These are phyloP conservation scores for Congeria kusceri DNA, from an alignment of 2,888 invertebrate genomes.

Conservation along the genomic window DNA sequence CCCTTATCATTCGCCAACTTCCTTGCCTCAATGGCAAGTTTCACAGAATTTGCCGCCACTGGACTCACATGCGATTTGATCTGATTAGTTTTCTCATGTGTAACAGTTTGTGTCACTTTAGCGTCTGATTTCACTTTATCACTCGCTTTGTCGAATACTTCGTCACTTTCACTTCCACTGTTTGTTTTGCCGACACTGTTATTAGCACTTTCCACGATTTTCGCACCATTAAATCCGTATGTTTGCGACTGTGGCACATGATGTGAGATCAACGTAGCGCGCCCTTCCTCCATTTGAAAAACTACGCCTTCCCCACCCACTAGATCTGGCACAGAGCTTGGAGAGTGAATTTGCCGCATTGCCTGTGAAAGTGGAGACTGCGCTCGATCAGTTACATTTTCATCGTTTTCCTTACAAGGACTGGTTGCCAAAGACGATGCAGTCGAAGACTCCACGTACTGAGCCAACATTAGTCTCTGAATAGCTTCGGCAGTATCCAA, in stretches of 20 bases:
- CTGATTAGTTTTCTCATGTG: slow-evolving; percentile 75
- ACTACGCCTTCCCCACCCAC: slow-evolving; percentile 40
- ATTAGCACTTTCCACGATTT: not conserved
- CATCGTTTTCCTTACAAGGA: slow-evolving; percentile 12
- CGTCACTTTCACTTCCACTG: slow-evolving; percentile 46
- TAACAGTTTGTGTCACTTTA: slow-evolving; percentile 49
- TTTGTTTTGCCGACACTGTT: slow-evolving; percentile 9
- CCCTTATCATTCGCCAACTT: slow-evolving; percentile 12
- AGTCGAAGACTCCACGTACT: slow-evolving; percentile 20
- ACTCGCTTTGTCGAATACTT: slow-evolving; percentile 51
- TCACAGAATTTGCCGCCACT: not conserved
- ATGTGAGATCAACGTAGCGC: slow-evolving; percentile 44
- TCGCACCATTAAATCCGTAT: slow-evolving; percentile 2
- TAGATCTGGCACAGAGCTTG: slow-evolving; percentile 40
- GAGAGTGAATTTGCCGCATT: slow-evolving; percentile 60
- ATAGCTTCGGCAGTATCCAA: slow-evolving; percentile 53
- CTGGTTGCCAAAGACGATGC: slow-evolving; percentile 40
- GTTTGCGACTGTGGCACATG: not conserved
- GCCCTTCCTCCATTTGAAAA: slow-evolving; percentile 54
- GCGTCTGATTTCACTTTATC: slow-evolving; percentile 18
- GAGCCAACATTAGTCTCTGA: slow-evolving; percentile 52
- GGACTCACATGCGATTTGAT: slow-evolving; percentile 63
- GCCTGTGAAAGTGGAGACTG: slow-evolving; percentile 57
- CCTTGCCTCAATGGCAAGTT: slow-evolving; percentile 2
- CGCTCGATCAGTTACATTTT: slow-evolving; percentile 21